Conservation (phyloP, 2,888 invertebrate genomes). For the Abrostola tripartita region DNA sequence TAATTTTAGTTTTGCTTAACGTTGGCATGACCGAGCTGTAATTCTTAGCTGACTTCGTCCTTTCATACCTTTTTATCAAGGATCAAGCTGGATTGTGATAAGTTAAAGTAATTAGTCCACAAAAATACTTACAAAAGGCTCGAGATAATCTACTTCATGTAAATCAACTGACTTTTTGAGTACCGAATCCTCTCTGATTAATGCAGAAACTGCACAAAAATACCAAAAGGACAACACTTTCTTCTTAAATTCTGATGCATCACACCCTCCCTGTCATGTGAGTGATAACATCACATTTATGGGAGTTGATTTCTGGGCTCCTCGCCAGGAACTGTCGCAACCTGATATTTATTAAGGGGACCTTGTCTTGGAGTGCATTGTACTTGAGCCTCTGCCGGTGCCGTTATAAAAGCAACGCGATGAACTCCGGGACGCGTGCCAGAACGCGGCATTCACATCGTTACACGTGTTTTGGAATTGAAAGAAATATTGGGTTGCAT, state of each 20-base stretch:
- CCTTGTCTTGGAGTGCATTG: conserved; percentile 56
- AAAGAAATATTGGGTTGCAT: conserved; percentile 48
- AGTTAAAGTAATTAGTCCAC: too few relatives aligned
- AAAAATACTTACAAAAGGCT: too few relatives aligned
- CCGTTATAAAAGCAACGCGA: conserved; percentile 40
- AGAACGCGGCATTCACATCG: conserved; percentile 38
- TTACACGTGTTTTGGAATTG: conserved; percentile 21
- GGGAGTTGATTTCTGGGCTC: conserved; percentile 34
- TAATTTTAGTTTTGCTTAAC: background rate
- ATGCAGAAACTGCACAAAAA: too few relatives aligned
- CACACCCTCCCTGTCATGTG: conserved; percentile 8
- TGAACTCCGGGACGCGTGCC: conserved; percentile 43
- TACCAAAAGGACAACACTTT: background rate
- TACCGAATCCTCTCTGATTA: too few relatives aligned
- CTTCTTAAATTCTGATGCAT: conserved; percentile 2
- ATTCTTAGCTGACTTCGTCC: too few relatives aligned
- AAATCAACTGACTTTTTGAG: too few relatives aligned
- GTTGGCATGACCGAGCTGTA: too few relatives aligned
- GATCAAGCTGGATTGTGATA: too few relatives aligned
- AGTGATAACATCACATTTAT: conserved; percentile 32
- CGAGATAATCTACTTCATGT: too few relatives aligned
- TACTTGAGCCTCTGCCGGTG: conserved; percentile 52
- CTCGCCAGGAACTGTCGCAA: conserved; percentile 49
- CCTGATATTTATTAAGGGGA: conserved; percentile 45
- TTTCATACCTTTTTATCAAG: too few relatives aligned